Evolutionary conservation across 2,113 vertebrate species (phyloP), one percentile per base, ranked within the genome.

Genomic region (Chaenocephalus aceratus): DNA sequence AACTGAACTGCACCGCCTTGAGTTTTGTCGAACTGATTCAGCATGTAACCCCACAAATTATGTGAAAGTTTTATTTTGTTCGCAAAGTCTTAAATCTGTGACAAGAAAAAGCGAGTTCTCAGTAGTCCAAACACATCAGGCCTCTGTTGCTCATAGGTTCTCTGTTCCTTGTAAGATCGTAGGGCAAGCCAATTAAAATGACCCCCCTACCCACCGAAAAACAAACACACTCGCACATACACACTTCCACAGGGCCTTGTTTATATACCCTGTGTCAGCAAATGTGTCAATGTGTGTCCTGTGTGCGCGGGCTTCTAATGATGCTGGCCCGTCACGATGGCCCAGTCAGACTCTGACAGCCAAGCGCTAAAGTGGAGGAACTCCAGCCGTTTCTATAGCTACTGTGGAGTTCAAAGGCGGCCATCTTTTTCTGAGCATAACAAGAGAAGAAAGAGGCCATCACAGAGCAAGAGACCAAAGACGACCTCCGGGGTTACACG

Each of bases 321-420:
- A 94, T 94, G 93, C 85, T 30, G 86, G 80, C 86, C 92, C 90
- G 59, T 91, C 87, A 80, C 1, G 77, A 86, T 75, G 83, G 87
- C 93, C 82, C 91, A 91, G 92, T 86, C 89, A 89, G 94, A 91
- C 87, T 48, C 88, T 94, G 93, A 94, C 95, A 94, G 92, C 87
- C 85, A 52, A 82, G 76, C 86, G 87, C 90, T 89, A 92, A 94
- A 93, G 91, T 89, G 91, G 86, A 93, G 83, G 85, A 94, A 94
- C 93, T 94, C 93, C 93, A 92, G 86, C 91, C 83, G 92, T 91
- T 94, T 93, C 91, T 91, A 89, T 91, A 86, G 93, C 92, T 91
- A 93, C 92, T 85, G 90, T 84, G 79, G 89, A 92, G 92, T 94
- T 95, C 93, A 95, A 95, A 95, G 93, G 72, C 81, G 60, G 88